These are phyloP conservation scores for Chiridota heheva DNA, from an alignment of 35 echinoderm and acorn worm genomes.

Conservation along the genomic window DNA sequence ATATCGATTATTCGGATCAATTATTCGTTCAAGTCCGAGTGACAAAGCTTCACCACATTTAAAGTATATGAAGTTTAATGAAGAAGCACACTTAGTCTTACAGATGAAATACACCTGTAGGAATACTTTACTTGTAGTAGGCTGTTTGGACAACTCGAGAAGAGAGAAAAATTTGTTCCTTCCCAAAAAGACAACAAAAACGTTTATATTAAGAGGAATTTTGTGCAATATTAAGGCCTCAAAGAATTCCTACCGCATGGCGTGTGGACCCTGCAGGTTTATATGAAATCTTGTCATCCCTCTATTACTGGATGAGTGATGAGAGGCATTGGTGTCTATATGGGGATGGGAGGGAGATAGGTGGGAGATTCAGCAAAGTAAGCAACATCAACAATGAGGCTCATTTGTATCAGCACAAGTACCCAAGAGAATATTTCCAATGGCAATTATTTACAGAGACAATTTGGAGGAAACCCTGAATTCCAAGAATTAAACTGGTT, in stretches of 20 bases:
- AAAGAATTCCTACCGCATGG: slow-evolving; percentile 26
- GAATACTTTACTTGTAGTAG: slow-evolving; percentile 15
- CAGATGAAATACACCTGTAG: slow-evolving; percentile 18
- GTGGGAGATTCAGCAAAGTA: slow-evolving; percentile 15
- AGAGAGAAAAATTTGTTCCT: not conserved
- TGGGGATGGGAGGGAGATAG: slow-evolving; percentile 41
- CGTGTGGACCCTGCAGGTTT: slow-evolving; percentile 1
- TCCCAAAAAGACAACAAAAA: not conserved
- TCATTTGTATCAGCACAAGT: not conserved
- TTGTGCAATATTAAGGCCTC: slow-evolving; percentile 2
- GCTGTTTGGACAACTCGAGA: not conserved
- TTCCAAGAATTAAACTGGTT: not conserved
- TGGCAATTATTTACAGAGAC: slow-evolving; percentile 17
- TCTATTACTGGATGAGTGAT: slow-evolving; percentile 17
- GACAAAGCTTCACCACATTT: too few species aligned
- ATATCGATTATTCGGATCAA: too few species aligned
- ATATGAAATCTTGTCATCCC: not conserved
- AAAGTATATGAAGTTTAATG: not conserved
- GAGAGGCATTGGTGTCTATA: slow-evolving; percentile 25
- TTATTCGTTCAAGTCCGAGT: too few species aligned
- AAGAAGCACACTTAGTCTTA: not conserved
- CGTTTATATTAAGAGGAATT: slow-evolving; percentile 5
- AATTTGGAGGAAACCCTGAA: slow-evolving; percentile 31
- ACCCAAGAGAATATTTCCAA: slow-evolving; percentile 24
- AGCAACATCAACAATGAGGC: slow-evolving; percentile 14